Evolutionary conservation across 2,113 vertebrate genomes (phyloP), one percentile per base, ranked within the genome.

Genomic region (Datnioides undecimradiatus): DNA sequence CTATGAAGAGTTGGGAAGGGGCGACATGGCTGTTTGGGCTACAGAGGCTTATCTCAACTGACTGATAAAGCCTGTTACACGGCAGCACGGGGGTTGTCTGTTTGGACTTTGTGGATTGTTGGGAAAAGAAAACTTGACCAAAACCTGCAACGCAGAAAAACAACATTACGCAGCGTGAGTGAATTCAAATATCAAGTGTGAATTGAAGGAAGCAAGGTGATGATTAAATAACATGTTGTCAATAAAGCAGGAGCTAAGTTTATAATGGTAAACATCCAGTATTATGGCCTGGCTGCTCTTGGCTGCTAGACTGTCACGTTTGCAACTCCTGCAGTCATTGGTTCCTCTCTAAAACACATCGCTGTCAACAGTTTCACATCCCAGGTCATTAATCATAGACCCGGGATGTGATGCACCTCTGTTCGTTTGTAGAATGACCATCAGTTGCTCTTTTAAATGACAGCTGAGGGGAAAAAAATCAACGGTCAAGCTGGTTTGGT

Each of bases 21-120:
- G 34, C 4, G 21, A 49, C 3, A 8, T 51, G 83, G 41, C 23
- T 60, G 58, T 76, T 76, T 69, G 16, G 64, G 33, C 38, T 43
- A 41, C n/a, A 46, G 11, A 41, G 69, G 70, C 73, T 88, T 88
- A 80, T 88, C 76, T 80, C 21, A 70, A 29, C n/a, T 55, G 48
- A 62, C 80, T 60, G 73, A 84, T 82, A 49, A 63, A 45, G 13
- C 60, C 12, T 27, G 68, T 59, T 36, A 33, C 65, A 64, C 13
- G 11, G 52, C 62, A 72, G n/a, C 10, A 14, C 19, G n/a, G 19
- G 31, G n/a, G 9, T 7, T 3, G 38, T 59, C 0, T 65, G 54
- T 73, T 68, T 73, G 46, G 33, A 21, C 4, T 31, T 34, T 33
- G 40, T 17, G 12, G 0, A 31, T 6, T 14, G 62, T 38, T 46